Evolutionary conservation across 2,113 vertebrate species (phyloP), one percentile per base, ranked within the genome.

Genomic region (Muscicapa adusta): DNA sequence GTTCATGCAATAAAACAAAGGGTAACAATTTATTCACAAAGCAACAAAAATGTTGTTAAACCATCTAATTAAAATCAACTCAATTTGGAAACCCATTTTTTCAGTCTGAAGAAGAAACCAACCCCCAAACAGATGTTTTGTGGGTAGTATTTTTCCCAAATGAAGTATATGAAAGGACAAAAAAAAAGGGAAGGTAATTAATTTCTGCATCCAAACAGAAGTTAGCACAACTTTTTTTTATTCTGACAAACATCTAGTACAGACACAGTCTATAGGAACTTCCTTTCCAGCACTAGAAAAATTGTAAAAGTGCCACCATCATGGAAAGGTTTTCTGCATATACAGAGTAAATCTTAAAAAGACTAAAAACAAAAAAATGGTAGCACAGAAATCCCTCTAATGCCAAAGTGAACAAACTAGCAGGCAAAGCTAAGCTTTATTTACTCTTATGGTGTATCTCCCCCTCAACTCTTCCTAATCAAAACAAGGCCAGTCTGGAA

Each of bases 401-500:
- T 54, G 29, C 33, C 43, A 79, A 86, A 81, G 12, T 11, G 53
- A 93, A 88, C 67, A 89, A 75, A 58, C 9, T 7, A 70, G 33
- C 58, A 85, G 73, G 73, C 36, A 93, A 89, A 86, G 54, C 36
- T 71, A 88, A 62, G 29, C 38, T 57, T 73, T 87, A 75, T 81
- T 91, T 75, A 71, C 74, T 80, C 45, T 53, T 75, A 58, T 1
- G 14, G 60, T 48, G 51, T 14, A 86, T 71, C 18, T 45, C 43
- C 22, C 51, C n/a, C 45, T 9, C 2, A 12, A 66, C 63, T 94
- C 76, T 65, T 77, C 42, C 85, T 85, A 82, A 93, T 74, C 70
- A 60, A 97, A 96, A 96, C 91, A 91, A 95, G 88, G 34, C 10
- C 67, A 10, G 56, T 58, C 75, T 88, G 43, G 42, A 88, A 71